Conservation (phyloP, 2,888 invertebrate genomes). For the Apodemia zela region DNA sequence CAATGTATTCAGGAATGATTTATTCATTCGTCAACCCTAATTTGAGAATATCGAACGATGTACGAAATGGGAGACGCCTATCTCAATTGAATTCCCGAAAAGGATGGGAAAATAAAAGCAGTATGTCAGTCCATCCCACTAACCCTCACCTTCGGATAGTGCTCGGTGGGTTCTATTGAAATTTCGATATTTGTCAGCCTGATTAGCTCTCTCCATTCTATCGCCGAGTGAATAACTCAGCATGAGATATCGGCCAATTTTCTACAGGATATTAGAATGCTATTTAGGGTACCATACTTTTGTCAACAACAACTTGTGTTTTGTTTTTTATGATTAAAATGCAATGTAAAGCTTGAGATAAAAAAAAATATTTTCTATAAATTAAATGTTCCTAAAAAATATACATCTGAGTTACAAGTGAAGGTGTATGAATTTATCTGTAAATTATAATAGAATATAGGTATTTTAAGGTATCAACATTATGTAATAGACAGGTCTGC, state of each 20-base stretch:
- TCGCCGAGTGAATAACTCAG: conserved; percentile 62
- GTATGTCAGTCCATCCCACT: conserved; percentile 38
- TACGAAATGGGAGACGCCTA: conserved; percentile 67
- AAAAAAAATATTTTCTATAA: background rate
- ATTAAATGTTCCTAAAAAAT: no score
- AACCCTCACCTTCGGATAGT: conserved; percentile 60
- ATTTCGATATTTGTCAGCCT: conserved; percentile 74
- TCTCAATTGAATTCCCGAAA: conserved; percentile 77
- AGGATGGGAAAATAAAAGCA: conserved; percentile 68
- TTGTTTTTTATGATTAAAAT: conserved; percentile 7
- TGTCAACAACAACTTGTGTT: background rate
- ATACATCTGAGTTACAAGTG: no score
- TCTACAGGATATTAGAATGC: conserved; percentile 31
- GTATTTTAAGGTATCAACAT: no score
- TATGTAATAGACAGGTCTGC: no score
- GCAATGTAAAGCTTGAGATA: background rate
- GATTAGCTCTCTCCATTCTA: conserved; percentile 65
- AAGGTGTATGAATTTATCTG: no score
- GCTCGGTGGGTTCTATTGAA: conserved; percentile 57
- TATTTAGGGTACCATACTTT: conserved; percentile 16
- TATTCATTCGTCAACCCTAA: conserved; percentile 50
- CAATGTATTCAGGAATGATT: conserved; percentile 19
- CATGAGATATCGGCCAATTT: conserved; percentile 58
- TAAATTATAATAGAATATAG: no score
- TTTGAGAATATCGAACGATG: conserved; percentile 65